Base-by-base conservation (phyloP, 2,888 invertebrate species). In the Noctua pronuba region DNA sequence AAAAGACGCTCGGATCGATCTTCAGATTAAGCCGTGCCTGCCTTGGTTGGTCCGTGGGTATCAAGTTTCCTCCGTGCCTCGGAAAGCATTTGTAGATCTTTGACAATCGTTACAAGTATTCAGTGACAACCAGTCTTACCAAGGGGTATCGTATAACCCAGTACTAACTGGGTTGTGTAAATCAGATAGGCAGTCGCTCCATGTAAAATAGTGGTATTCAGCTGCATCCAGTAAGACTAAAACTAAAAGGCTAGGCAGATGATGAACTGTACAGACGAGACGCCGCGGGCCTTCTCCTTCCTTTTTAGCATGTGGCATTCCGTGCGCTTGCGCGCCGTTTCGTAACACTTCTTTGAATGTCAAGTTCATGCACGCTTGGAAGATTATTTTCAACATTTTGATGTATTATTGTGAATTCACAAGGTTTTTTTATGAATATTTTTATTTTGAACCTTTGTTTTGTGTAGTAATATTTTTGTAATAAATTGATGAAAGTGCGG, bases 291-390 rank as follows among this genome's bases (percentile, higher is more conserved):
- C 49, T 86, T 86, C 71, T 86, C 65, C 13, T n/a, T 21, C 0
- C 5, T 28, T 64, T 64, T 44, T 38, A 44, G 2, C 13, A 1
- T 7, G 7, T 28, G 31, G 16, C 21, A 46, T 75, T 31, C 46
- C 70, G 41, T 67, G 70, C 75, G 69, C 70, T 60, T 70, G 70
- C 73, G 64, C 24, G 35, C 16, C 7, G 66, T 82, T 82, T 88
- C 78, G 85, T 87, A 89, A 91, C 81, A 58, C 35, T 38, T 70
- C 28, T 79, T 71, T 86, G 88, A 91, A 91, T 91, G 92, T 89
- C 92, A 91, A 91, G 91, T 91, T 90, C 89, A 91, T 80, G 88
- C 86, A 70, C 80, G 80, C 79, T 76, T 41, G 68, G 68, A 60
- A 73, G 73, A 88, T 80, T 80, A 85, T 73, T 77, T 75, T 79